Evolutionary conservation across 2,797 vertebrate species (phyloP), one percentile per base, ranked within the genome.

Genomic region (Acanthopagrus latus): DNA sequence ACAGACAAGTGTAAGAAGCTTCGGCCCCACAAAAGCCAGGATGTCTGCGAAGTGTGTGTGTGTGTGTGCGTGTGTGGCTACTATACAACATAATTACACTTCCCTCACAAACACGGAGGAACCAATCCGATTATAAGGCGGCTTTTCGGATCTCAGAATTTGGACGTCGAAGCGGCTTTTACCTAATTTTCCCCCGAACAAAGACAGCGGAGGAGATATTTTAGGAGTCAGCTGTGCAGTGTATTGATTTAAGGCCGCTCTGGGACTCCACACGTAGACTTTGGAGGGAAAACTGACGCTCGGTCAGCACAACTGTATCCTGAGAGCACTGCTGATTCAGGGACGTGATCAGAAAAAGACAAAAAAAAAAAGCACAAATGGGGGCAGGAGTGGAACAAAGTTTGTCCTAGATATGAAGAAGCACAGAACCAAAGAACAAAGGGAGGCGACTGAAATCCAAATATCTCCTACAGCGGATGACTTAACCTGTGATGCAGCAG

Each of bases 1-100:
- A 85, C 93, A 93, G 93, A 95, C 89, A 69, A 83, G 88, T 85
- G 90, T 79, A 85, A 83, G 86, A 81, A 84, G 81, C 82, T 74
- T 5, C 41, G 56, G 48, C 29, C 64, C 62, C 86, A 87, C 86
- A 88, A 89, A 86, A 73, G 89, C 88, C 80, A 89, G 89, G 91
- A 92, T 87, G 91, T 91, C 83, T 80, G 79, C 60, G 11, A 41
- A 78, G 88, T 81, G 89, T 83, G 88, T 67, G 86, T 25, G 25
- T 3, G 72, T 25, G 88, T 81, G 89, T 83, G 88, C 67, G 86
- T 25, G 25, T 3, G 72, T 25, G 66, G 67, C 80, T 29, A 46
- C 86, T 2, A 69, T 21, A 89, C 89, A 76, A 91, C 82, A 81
- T 84, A 73, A 88, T 89, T 86, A 88, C 80, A 67, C 84, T 76